Conservation (phyloP, 2,888 invertebrate genomes). For the Ormyrus pomaceus region DNA sequence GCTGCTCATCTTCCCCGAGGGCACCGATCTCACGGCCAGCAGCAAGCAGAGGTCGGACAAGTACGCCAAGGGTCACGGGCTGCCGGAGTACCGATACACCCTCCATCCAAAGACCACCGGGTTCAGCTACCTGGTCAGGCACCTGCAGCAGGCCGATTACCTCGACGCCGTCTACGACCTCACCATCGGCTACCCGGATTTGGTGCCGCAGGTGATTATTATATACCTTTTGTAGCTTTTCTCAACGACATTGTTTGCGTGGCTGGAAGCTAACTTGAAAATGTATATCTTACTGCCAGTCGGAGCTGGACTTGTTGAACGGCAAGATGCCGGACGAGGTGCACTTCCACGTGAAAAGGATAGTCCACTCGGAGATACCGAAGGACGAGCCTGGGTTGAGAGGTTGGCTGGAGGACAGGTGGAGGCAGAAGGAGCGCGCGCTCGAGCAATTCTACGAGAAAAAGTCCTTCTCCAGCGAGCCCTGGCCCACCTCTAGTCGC, state of each 20-base stretch:
- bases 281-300: slow-evolving; percentile 72
- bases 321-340: slow-evolving; percentile 86
- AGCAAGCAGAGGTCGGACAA: slow-evolving; percentile 84
- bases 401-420: slow-evolving; percentile 81
- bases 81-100: slow-evolving; percentile 85
- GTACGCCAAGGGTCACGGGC: slow-evolving; percentile 82
- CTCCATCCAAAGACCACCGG: slow-evolving; percentile 93
- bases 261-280: too few species aligned
- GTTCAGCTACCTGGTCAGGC: slow-evolving; percentile 80
- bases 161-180: slow-evolving; percentile 90
- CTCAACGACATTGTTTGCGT: too few species aligned
- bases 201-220: slow-evolving; percentile 76
- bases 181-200: slow-evolving; percentile 89
- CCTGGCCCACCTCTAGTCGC: slow-evolving; percentile 70
- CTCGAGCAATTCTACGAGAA: slow-evolving; percentile 79
- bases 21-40: slow-evolving; percentile 86
- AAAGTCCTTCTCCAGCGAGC: slow-evolving; percentile 76
- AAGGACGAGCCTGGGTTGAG: slow-evolving; percentile 78
- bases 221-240: too few species aligned
- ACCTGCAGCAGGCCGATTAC: slow-evolving; percentile 79
- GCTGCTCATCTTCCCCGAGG: slow-evolving; percentile 91
- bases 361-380: slow-evolving; percentile 80
- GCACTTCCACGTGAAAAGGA: slow-evolving; percentile 86
- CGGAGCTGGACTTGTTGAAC: slow-evolving; percentile 83
- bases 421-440: slow-evolving; percentile 82